Evolutionary conservation across 2,797 vertebrate species (phyloP), one percentile per base, ranked within the genome.

Genomic region (Pseudochirops corinnae): DNA sequence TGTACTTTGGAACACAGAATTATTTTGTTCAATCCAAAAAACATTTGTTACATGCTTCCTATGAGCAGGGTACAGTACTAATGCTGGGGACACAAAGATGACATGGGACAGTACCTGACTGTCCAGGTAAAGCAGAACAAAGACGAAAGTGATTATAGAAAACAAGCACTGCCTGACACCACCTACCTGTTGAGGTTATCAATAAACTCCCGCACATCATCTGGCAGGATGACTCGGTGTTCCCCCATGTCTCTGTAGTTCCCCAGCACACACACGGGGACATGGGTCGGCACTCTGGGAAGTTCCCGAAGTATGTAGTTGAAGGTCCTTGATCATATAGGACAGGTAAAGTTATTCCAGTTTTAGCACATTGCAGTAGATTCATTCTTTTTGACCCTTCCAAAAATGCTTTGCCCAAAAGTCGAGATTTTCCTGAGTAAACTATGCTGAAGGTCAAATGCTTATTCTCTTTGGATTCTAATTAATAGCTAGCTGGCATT

Each of bases 201-300:
- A 0, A 99, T 99, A 97, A 99, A 99, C 94, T 99, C 99, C 46
- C 99, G 98, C 95, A 99, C 99, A 0, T 99, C 99, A 0, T 99
- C 99, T 0, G 99, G 99, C 91, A 99, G 99, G 95, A 99, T 99
- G 96, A 99, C 99, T 0, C 99, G 99, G 97, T 99, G 99, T 97
- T 99, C 99, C 0, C 99, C 99, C 99, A 99, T 99, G 98, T 99
- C 99, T 0, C 99, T 98, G 98, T 99, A 99, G 98, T 99, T 99
- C 55, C 99, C 99, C 94, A 99, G 98, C 96, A 99, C 99, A 0
- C 99, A 99, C 97, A 99, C 99, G 0, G 99, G 99, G 56, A 99
- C 99, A 0, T 99, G 99, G 91, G 99, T 99, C 0, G 99, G 99
- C 58, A 99, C 99, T 98, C 99, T 99, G 55, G 99, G 99, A 58